A percentile compares a stretch with the other conserved stretches of the same genome.
These are phyloP conservation scores for Amblyornis subalaris DNA, from an alignment of 2,113 vertebrate genomes.

Conservation along the genomic window DNA sequence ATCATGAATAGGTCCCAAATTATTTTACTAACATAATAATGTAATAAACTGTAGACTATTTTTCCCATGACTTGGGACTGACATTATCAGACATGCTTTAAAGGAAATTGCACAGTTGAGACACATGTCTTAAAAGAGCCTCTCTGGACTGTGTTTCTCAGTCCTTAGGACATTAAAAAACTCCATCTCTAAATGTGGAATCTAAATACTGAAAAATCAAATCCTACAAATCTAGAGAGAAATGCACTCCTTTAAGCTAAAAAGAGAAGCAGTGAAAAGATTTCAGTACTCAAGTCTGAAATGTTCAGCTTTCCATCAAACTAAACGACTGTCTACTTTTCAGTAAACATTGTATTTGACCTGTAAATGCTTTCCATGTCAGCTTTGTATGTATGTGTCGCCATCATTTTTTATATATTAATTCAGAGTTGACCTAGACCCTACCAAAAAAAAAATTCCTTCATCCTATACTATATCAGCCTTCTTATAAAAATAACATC, in stretches of 20 bases:
- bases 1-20: not conserved
- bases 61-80: not conserved
- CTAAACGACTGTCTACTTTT: not conserved
- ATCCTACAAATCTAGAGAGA: not conserved
- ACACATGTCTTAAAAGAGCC: not conserved
- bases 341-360: not conserved
- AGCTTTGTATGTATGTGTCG: not conserved
- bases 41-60: not conserved
- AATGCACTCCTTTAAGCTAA: not conserved
- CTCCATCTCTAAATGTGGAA: not conserved
- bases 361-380: not conserved
- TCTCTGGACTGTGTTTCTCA: not conserved
- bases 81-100: slow-evolving; percentile 31
- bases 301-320: not conserved
- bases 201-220: not conserved
- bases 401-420: not conserved
- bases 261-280: not conserved
- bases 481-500: not conserved
- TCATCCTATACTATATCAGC: not conserved
- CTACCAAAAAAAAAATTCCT: not conserved
- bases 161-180: not conserved
- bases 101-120: not conserved
- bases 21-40: not conserved
- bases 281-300: not conserved
- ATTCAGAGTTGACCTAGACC: not conserved